Conservation (phyloP, 1,140 invertebrate species). For the Dinothrombium tinctorium region DNA sequence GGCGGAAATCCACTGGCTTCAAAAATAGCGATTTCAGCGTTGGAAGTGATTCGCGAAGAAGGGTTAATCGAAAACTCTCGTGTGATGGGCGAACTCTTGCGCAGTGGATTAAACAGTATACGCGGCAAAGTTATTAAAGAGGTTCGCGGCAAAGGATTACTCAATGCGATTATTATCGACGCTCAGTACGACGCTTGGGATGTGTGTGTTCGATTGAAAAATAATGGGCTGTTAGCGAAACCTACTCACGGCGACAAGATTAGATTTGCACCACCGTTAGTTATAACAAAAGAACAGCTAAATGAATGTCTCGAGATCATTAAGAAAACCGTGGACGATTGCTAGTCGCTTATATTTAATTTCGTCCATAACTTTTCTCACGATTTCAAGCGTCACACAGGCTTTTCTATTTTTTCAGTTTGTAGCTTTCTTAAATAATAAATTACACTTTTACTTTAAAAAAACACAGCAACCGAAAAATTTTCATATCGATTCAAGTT, state of each 20-base stretch:
- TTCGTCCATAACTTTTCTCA: too few relatives aligned
- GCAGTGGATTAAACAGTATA: conserved; percentile 41
- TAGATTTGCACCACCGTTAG: conserved; percentile 72
- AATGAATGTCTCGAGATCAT: conserved; percentile 60
- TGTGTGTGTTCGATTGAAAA: conserved; percentile 60
- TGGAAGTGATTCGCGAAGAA: conserved; percentile 54
- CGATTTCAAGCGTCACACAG: too few relatives aligned
- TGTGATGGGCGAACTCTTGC: conserved; percentile 48
- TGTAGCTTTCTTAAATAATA: too few relatives aligned
- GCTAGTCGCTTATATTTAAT: background rate
- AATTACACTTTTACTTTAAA: too few relatives aligned
- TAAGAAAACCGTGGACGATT: conserved; percentile 27
- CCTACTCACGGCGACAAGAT: conserved; percentile 88
- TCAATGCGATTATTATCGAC: conserved; percentile 86
- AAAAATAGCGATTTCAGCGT: conserved; percentile 36
- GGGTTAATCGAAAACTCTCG: conserved; percentile 65
- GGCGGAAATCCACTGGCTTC: conserved; percentile 92
- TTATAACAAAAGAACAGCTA: conserved; percentile 61
- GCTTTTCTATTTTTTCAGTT: too few relatives aligned
- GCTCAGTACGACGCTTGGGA: conserved; percentile 60
- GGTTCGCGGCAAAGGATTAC: conserved; percentile 72
- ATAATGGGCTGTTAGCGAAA: conserved; percentile 78
- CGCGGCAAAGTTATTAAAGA: conserved; percentile 44
- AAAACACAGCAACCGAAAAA: too few relatives aligned
- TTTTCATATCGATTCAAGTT: too few relatives aligned